A percentile compares a stretch with the other conserved stretches of the same genome.
Evolutionary conservation across 2,888 invertebrate genomes (phyloP).

Genomic region (Microplitis deprimator): DNA sequence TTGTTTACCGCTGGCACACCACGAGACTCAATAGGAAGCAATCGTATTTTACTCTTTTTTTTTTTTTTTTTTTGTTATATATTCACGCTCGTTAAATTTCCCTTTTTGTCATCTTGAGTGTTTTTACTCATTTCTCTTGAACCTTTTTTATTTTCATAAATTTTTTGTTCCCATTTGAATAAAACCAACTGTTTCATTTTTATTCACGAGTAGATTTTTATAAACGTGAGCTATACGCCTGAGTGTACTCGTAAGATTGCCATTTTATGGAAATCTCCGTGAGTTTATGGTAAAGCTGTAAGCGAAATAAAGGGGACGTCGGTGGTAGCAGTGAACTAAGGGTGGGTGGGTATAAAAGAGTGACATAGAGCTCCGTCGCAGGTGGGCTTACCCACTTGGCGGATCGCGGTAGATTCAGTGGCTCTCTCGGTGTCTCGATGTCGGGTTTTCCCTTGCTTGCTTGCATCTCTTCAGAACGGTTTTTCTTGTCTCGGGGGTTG

Average conservation of each 20-base stretch:
- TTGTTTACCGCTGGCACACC: background rate
- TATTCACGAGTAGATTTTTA: conserved; percentile 26
- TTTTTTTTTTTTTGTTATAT: background rate
- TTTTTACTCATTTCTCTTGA: background rate
- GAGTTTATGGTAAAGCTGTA: conserved; percentile 1
- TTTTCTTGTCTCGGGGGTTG: background rate
- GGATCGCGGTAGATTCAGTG: conserved; percentile 34
- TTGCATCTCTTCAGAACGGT: background rate
- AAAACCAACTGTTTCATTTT: conserved; percentile 29
- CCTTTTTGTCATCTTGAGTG: background rate
- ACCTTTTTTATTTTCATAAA: background rate
- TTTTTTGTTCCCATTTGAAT: background rate
- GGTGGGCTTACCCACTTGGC: conserved; percentile 33
- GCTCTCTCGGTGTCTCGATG: conserved; percentile 14
- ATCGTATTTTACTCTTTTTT: background rate
- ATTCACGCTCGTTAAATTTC: background rate
- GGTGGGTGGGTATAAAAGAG: conserved; percentile 28
- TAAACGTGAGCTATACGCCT: conserved; percentile 14
- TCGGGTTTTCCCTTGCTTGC: background rate
- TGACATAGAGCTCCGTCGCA: conserved; percentile 37
- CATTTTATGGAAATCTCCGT: conserved; percentile 30
- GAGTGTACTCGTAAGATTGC: conserved; percentile 26
- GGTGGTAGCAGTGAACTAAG: background rate
- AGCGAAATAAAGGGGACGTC: background rate
- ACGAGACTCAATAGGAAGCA: conserved; percentile 13